A percentile compares a stretch with the other conserved stretches of the same genome.
Conservation (phyloP, 2,888 invertebrate species). For the Celastrina argiolus region DNA sequence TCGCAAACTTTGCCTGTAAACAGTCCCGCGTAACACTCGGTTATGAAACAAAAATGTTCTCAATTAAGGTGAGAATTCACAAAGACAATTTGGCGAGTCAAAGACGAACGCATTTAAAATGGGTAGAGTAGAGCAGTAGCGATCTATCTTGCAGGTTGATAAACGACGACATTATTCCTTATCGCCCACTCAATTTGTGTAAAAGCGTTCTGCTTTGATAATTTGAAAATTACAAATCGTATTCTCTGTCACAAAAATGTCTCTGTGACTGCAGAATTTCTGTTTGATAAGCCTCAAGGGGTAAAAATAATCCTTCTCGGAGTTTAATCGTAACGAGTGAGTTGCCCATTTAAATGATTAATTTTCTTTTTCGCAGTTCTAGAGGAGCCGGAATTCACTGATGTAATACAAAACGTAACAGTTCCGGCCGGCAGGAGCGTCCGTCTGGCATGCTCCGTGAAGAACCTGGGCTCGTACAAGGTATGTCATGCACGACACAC, state of each 20-base stretch:
- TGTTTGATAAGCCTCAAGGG: constrained; percentile 43
- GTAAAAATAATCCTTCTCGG: constrained; percentile 20
- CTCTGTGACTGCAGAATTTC: constrained; percentile 62
- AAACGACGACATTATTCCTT: constrained; percentile 78
- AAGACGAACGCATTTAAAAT: constrained; percentile 78
- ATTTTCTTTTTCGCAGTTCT: constrained; percentile 80
- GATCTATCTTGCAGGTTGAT: constrained; percentile 76
- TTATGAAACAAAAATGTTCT: constrained; percentile 12
- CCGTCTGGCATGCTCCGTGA: constrained; percentile 92
- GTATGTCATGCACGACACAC: constrained; percentile 63
- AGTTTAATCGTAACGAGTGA: constrained; percentile 12
- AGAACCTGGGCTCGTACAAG: constrained; percentile 93
- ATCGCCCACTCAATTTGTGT: constrained; percentile 79
- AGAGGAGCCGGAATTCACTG: constrained; percentile 93
- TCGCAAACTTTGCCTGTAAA: constrained; percentile 35
- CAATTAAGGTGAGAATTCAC: constrained; percentile 55
- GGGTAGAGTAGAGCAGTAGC: constrained; percentile 74
- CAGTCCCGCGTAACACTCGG: background rate
- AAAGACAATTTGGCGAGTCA: constrained; percentile 74
- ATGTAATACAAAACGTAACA: constrained; percentile 93
- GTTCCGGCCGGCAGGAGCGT: constrained; percentile 93
- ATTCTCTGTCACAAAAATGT: constrained; percentile 71
- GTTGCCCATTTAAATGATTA: constrained; percentile 20
- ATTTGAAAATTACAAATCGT: constrained; percentile 78
- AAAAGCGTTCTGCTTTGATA: constrained; percentile 78